Evolutionary conservation across 2,888 invertebrate species (phyloP), one percentile per base, ranked within the genome.

Genomic region (Pristionchus japonicus): DNA sequence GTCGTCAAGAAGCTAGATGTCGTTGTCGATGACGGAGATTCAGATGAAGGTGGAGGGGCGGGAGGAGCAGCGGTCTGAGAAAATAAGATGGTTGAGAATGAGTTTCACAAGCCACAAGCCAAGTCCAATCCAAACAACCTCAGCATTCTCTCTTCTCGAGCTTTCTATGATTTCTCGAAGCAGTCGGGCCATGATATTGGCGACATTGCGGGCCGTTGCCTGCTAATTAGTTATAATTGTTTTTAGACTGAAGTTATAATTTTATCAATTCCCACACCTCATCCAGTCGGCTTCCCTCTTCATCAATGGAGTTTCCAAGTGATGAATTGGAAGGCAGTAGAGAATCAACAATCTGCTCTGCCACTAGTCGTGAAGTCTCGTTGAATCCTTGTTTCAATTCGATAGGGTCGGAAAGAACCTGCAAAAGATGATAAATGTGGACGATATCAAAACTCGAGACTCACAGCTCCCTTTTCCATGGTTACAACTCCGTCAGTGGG

Each of bases 161-260:
- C 77, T 77, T 27, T 77, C 82, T 34, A 83, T 83, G 82, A 83
- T 83, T n/a, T 83, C 82, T 34, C 52, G 40, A 31, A 83, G 52
- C 52, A 83, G 31, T 9, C 52, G 40, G 7, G 82, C 82, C 82
- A 83, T 83, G 20, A 83, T 57, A 52, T 83, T 49, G 52, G 82
- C 82, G 7, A 83, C 82, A 52, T 83, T 83, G 11, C 82, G 49
- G 13, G 82, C 82, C 52, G 82, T 83, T 34, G 52, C 82, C 52
- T 83, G 52, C n/a, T 57, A 23, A 77, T 40, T 20, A 13, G 43
- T 43, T 43, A 27, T 13, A 23, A 52, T 37, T 34, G 31, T 9
- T 40, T 17, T 27, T n/a, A 40, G 0, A 70, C 3, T 4, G 17
- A 27, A 64, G 3, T 43, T 34, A 34, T 27, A 67, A 67, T 13